These are phyloP conservation scores for Phengaris arion DNA, from an alignment of 2,888 invertebrate genomes.

Conservation along the genomic window DNA sequence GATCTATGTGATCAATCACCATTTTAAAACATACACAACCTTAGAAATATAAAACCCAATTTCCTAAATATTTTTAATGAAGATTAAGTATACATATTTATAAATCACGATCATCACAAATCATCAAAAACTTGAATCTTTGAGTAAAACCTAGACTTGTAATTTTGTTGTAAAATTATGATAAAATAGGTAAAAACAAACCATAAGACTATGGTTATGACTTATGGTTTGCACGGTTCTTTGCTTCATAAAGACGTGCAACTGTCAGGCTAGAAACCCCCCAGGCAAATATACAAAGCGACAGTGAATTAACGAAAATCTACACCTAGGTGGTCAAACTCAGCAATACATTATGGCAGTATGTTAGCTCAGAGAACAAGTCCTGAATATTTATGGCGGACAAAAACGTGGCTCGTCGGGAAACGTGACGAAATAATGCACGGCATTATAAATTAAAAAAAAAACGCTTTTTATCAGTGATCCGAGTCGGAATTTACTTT, in stretches of 20 bases:
- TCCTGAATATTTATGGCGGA: neutral
- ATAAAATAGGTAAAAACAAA: no score
- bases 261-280: neutral
- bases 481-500: neutral
- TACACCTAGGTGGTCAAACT: slow-evolving; percentile 39
- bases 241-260: neutral
- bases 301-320: slow-evolving; percentile 30
- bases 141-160: no score
- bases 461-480: neutral
- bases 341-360: slow-evolving; percentile 40
- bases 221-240: neutral
- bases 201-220: neutral
- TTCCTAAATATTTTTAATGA: neutral
- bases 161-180: no score
- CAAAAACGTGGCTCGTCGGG: neutral
- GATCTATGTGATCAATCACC: neutral
- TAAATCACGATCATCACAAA: neutral
- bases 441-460: neutral
- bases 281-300: slow-evolving; percentile 33
- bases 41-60: neutral
- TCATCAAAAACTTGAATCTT: neutral
- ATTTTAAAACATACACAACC: neutral
- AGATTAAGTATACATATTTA: neutral
- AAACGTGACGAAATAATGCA: neutral
- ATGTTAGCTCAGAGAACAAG: slow-evolving; percentile 33